These are phyloP conservation scores for Styela plicata DNA, from an alignment of 23 tunicate genomes.

Conservation along the genomic window DNA sequence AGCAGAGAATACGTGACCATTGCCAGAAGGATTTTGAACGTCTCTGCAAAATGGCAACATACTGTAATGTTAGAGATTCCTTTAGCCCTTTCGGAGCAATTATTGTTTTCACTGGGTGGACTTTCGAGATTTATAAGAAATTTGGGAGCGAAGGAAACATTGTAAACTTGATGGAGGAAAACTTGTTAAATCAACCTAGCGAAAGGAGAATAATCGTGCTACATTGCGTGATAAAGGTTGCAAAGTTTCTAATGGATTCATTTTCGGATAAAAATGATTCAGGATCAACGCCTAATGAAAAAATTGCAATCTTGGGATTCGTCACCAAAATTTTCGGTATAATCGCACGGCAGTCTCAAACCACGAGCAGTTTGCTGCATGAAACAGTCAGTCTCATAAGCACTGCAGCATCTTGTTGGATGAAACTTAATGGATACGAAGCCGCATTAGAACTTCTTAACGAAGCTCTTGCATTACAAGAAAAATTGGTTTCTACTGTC, in stretches of 20 bases:
- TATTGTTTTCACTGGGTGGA: conserved; percentile 5
- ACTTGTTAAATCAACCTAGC: neutral
- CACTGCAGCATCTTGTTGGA: conserved; percentile 20
- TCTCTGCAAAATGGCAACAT: conserved; percentile 1
- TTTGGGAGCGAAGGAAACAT: neutral
- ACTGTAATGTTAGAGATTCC: conserved; percentile 26
- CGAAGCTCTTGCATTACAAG: conserved; percentile 24
- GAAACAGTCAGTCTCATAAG: conserved; percentile 19
- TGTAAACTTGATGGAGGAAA: neutral
- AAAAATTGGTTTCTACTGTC: neutral
- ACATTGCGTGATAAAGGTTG: conserved; percentile 17
- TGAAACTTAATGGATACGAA: conserved; percentile 27
- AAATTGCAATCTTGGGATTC: conserved; percentile 4
- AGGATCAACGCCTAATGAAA: neutral
- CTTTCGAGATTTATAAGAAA: neutral
- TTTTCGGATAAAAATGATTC: neutral
- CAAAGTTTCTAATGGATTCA: neutral
- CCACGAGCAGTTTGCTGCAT: neutral
- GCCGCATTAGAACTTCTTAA: conserved; percentile 9
- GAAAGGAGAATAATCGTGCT: neutral
- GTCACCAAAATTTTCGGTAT: neutral
- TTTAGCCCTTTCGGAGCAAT: conserved; percentile 17
- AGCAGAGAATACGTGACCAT: neutral
- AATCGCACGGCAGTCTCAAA: neutral
- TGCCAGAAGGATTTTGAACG: neutral